These are phyloP conservation scores for Corythornis vintsioides DNA, from an alignment of 2,113 vertebrate species.

Conservation along the genomic window DNA sequence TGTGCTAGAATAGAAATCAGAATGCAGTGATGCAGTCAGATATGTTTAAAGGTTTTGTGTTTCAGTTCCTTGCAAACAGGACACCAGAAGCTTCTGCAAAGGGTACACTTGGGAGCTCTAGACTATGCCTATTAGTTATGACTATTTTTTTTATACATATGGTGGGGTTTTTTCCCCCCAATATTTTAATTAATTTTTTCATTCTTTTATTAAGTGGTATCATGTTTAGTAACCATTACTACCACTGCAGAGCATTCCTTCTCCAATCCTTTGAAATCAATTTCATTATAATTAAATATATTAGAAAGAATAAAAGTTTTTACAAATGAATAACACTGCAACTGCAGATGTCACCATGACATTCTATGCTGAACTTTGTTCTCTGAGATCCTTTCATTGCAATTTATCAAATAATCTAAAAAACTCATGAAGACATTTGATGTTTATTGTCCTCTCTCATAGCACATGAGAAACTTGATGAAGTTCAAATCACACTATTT, in stretches of 20 bases:
- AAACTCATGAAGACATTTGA: background rate
- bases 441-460: background rate
- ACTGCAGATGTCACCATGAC: background rate
- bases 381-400: background rate
- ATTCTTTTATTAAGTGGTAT: background rate
- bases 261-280: background rate
- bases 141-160: background rate
- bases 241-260: background rate
- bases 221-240: background rate
- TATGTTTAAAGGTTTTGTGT: background rate
- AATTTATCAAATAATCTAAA: background rate
- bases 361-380: background rate
- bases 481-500: background rate
- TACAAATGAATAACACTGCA: background rate
- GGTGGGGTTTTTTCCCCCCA: no score
- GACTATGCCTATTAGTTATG: background rate
- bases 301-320: background rate
- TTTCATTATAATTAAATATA: background rate
- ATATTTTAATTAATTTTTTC: no score
- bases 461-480: background rate
- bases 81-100: background rate
- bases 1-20: background rate
- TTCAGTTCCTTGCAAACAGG: background rate
- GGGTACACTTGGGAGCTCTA: background rate
- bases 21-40: background rate